Conservation (phyloP, 2,113 vertebrate genomes). For the Prinia subflava region DNA sequence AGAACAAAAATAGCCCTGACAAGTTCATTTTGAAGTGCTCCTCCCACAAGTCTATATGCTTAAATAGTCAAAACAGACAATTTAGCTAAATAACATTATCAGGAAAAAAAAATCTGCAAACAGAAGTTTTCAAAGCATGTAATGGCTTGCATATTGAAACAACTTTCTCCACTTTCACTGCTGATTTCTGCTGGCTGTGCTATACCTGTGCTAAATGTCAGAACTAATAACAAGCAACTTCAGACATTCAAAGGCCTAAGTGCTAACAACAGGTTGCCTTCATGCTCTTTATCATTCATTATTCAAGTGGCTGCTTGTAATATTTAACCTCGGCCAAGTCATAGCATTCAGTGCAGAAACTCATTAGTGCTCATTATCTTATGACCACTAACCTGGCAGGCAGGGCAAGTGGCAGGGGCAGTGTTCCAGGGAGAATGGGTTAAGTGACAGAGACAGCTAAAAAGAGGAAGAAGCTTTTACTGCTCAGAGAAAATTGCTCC, state of each 20-base stretch:
- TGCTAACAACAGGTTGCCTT: not conserved
- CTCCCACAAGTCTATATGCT: not conserved
- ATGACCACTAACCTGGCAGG: not conserved
- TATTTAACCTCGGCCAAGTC: not conserved
- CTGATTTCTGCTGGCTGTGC: not conserved
- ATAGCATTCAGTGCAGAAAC: not conserved
- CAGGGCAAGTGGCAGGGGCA: not conserved
- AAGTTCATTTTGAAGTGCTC: not conserved
- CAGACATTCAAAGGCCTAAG: not conserved
- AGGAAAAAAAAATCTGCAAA: not conserved
- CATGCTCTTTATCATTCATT: not conserved
- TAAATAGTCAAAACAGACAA: not conserved
- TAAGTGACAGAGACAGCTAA: not conserved
- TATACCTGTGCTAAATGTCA: not conserved
- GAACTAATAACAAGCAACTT: not conserved
- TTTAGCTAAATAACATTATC: not conserved
- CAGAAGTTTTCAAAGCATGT: not conserved
- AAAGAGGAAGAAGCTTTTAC: not conserved
- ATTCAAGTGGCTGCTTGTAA: conserved; percentile 4
- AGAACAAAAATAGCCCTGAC: conserved; percentile 6
- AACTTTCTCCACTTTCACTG: not conserved
- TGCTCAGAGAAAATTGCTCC: not conserved
- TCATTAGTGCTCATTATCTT: conserved; percentile 21
- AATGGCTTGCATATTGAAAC: not conserved
- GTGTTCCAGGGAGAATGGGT: not conserved